Conservation (phyloP, 2,797 vertebrate species). For the Gouania willdenowi region DNA sequence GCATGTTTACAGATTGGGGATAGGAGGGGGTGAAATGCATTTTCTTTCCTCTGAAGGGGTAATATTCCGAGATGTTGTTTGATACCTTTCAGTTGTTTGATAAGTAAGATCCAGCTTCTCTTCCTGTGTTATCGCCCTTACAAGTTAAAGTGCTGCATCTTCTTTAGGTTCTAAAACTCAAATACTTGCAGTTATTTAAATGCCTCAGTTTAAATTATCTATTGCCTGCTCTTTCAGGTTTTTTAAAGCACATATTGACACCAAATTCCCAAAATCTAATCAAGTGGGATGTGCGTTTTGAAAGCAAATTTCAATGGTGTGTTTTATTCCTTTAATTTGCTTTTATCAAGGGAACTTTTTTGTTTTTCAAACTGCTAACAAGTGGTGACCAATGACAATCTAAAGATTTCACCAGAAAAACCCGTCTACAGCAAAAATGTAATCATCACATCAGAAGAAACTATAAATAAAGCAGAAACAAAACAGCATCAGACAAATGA, state of each 20-base stretch:
- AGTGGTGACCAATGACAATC: too few species aligned
- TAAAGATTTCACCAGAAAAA: too few species aligned
- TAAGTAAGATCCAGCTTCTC: constrained; percentile 54
- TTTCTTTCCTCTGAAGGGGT: constrained; percentile 57
- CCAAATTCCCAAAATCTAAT: constrained; percentile 10
- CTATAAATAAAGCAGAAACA: too few species aligned
- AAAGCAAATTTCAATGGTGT: constrained; percentile 14
- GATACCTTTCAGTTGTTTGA: constrained; percentile 61
- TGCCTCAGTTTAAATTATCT: constrained; percentile 5
- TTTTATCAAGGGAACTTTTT: constrained; percentile 11
- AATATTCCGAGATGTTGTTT: constrained; percentile 77
- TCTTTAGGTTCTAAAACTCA: too few species aligned
- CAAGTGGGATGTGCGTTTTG: constrained; percentile 7
- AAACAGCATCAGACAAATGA: too few species aligned
- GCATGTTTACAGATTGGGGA: constrained; percentile 71
- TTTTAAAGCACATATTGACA: constrained; percentile 16
- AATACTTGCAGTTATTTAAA: not conserved
- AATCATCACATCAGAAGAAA: too few species aligned
- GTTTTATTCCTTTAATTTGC: constrained; percentile 19
- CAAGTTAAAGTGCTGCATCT: too few species aligned
- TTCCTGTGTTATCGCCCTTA: too few species aligned
- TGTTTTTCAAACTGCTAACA: constrained; percentile 5
- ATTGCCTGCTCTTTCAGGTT: constrained; percentile 3
- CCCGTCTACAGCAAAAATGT: too few species aligned
- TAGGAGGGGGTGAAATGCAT: constrained; percentile 56